phyloP scores from a whole-genome alignment of 2,797 vertebrate species.

The Gymnothorax reevesii region DNA sequence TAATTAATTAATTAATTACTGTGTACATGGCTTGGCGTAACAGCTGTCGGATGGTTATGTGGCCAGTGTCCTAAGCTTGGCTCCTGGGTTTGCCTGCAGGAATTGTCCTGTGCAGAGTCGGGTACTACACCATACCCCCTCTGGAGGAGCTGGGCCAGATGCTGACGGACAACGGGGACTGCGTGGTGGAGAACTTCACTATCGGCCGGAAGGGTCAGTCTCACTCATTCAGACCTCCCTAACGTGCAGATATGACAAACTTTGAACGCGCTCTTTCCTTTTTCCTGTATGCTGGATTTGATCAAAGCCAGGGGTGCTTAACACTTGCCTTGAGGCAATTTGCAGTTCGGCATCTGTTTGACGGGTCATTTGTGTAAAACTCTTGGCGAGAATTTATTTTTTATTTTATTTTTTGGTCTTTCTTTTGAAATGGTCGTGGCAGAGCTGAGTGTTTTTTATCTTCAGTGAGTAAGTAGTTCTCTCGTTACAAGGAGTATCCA shows the following conservation, averaged over 20 bases:
- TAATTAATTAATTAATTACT: too few species aligned
- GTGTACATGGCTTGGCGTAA: too few species aligned
- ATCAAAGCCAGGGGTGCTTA: too few species aligned
- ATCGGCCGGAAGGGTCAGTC: constrained; percentile 88
- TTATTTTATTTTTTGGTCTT: neutral
- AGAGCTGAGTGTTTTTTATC: too few species aligned
- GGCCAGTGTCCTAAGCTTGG: neutral
- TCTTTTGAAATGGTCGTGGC: neutral
- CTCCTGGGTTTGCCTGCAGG: constrained; percentile 64
- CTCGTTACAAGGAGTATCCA: too few species aligned
- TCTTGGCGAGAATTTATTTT: neutral
- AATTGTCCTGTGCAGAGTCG: constrained; percentile 81
- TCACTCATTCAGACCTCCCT: neutral
- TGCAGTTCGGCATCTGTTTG: too few species aligned
- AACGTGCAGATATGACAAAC: neutral
- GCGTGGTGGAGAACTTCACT: constrained; percentile 88
- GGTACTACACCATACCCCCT: constrained; percentile 93
- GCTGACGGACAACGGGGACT: constrained; percentile 81
- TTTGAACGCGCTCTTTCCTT: neutral
- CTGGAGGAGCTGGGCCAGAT: constrained; percentile 88
- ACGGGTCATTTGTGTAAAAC: too few species aligned
- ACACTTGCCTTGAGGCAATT: too few species aligned
- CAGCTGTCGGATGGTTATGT: too few species aligned
- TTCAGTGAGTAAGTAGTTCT: too few species aligned
- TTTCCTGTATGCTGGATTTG: too few species aligned